Percentiles rank a stretch among this genome's conserved stretches.
These are phyloP conservation scores for Oreortyx pictus DNA, from an alignment of 2,797 vertebrate genomes.

Conservation along the genomic window DNA sequence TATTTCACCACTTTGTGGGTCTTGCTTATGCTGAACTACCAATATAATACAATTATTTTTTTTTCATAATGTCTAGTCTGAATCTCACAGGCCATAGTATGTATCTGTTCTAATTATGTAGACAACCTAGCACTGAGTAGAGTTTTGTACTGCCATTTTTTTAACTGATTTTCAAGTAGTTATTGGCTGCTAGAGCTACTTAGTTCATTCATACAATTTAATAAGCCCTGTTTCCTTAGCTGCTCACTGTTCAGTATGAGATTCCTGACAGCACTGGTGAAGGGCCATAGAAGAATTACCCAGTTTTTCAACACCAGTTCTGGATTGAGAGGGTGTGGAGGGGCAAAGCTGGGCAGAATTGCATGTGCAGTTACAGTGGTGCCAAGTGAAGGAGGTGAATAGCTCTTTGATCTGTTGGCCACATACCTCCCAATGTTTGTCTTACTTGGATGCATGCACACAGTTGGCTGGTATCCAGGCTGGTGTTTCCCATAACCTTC, in stretches of 20 bases:
- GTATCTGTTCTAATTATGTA: neutral
- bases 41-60: neutral
- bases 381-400: neutral
- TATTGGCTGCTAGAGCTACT: neutral
- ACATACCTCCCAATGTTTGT: neutral
- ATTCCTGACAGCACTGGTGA: neutral
- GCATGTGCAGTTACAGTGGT: neutral
- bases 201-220: neutral
- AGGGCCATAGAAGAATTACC: neutral
- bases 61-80: rapidly evolving
- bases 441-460: neutral
- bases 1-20: neutral
- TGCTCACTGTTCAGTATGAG: neutral
- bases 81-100: neutral
- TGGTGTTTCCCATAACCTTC: neutral
- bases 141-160: neutral
- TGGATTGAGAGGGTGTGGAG: neutral
- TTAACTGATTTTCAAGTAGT: neutral
- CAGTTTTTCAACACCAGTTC: neutral
- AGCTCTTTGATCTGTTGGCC: neutral
- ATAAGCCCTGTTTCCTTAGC: neutral
- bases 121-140: neutral
- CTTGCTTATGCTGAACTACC: neutral
- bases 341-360: neutral
- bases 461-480: neutral